These are phyloP conservation scores for Agonopterix heracliana DNA, from an alignment of 2,888 invertebrate species.

Conservation along the genomic window DNA sequence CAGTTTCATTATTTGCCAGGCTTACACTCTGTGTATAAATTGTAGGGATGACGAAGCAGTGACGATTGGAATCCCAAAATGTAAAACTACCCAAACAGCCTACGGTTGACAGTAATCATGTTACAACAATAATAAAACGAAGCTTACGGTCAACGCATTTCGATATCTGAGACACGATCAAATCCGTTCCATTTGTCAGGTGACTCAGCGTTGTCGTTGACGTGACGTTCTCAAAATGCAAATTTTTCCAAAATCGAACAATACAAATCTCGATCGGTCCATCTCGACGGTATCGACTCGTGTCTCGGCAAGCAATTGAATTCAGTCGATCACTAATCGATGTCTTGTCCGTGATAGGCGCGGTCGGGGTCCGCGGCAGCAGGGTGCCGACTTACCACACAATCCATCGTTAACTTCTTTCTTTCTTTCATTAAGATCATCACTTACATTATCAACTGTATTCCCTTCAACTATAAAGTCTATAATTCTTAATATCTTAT, in stretches of 20 bases:
- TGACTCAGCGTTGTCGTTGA: constrained; percentile 73
- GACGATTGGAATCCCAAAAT: constrained; percentile 25
- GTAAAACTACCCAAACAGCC: constrained; percentile 19
- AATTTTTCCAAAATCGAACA: constrained; percentile 71
- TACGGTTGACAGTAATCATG: constrained; percentile 69
- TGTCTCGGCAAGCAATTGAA: constrained; percentile 74
- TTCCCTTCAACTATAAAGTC: constrained; percentile 44
- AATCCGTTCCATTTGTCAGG: constrained; percentile 67
- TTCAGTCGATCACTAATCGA: constrained; percentile 77
- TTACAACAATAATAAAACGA: constrained; percentile 65
- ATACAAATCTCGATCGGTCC: constrained; percentile 66
- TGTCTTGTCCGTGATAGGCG: constrained; percentile 75
- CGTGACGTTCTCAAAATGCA: constrained; percentile 74
- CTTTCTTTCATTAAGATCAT: constrained; percentile 68
- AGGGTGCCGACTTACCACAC: constrained; percentile 77
- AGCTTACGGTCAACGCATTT: constrained; percentile 72
- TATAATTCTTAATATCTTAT: constrained; percentile 47
- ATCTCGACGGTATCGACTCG: constrained; percentile 67
- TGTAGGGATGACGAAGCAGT: constrained; percentile 32
- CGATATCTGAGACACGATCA: constrained; percentile 68
- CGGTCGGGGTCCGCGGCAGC: constrained; percentile 73
- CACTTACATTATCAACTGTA: constrained; percentile 62
- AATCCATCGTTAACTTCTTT: constrained; percentile 77
- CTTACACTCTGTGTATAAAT: neutral
- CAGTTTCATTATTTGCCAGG: no score